Evolutionary conservation across 2,888 invertebrate species (phyloP), one percentile per base, ranked within the genome.

Genomic region (Acanthopleura granulata): DNA sequence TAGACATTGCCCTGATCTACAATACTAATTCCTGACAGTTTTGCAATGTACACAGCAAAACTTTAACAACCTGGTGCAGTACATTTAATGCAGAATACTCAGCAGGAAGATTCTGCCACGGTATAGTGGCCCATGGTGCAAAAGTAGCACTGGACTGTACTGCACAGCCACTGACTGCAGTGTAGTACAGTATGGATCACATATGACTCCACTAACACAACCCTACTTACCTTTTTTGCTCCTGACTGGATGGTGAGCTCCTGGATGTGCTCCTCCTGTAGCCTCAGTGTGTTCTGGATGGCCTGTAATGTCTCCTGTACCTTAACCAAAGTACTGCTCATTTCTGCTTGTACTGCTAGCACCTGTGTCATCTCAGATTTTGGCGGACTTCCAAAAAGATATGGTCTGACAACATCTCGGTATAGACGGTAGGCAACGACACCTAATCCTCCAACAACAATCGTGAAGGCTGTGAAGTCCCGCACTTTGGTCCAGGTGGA

Each of bases 351-450:
- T 30, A 81, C 74, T 16, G 84, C 82, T 27, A 77, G 73, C 25
- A 86, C 77, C 12, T 79, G 78, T 49, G 78, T 75, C 76, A 86
- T 85, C 71, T 85, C 72, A 18, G 76, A 78, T 25, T 85, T 76
- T n/a, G 80, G 78, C 29, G 79, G 79, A 57, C 81, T 79, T n/a
- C 86, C 85, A 74, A 81, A 77, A 30, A 85, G 75, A 77, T 81
- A 82, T 49, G 86, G 85, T 9, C 78, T 71, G 49, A 87, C 49
- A 72, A 83, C 80, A 25, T 80, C 81, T 85, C 86, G 72, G 51
- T 51, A 72, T 51, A 96, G 93, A 91, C 94, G 93, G 88, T 95
- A 95, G 75, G 95, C 92, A 62, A 94, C 94, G 91, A 96, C 96
- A 0, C 94, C 92, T 49, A 95, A 93, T 11, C 95, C 94, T 74